Conservation (phyloP, 2,113 vertebrate species). For the Tautogolabrus adspersus region DNA sequence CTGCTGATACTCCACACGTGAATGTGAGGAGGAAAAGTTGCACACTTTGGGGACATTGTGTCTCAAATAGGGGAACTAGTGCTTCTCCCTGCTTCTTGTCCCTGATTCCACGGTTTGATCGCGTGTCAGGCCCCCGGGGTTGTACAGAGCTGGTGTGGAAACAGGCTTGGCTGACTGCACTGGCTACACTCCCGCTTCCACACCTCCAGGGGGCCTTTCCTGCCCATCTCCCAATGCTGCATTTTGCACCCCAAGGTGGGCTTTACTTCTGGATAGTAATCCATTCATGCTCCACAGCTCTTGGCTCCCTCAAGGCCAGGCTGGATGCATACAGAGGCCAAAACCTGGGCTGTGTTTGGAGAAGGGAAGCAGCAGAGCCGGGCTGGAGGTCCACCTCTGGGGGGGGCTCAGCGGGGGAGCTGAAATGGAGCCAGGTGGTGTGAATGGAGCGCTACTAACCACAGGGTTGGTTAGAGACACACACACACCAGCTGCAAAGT, state of each 20-base stretch:
- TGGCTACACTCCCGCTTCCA: constrained; percentile 50
- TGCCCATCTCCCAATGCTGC: constrained; percentile 35
- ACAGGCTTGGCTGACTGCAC: constrained; percentile 70
- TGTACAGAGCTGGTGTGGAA: constrained; percentile 58
- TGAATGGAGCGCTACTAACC: constrained; percentile 67
- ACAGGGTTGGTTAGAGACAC: constrained; percentile 45
- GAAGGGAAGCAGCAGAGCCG: constrained; percentile 44
- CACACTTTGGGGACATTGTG: constrained; percentile 34
- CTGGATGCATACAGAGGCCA: constrained; percentile 45
- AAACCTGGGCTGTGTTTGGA: constrained; percentile 33
- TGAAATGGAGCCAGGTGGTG: constrained; percentile 63
- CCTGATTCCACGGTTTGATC: constrained; percentile 66
- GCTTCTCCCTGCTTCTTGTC: constrained; percentile 51
- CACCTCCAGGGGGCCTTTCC: constrained; percentile 60
- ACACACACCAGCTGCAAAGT: constrained; percentile 15
- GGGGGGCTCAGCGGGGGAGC: constrained; percentile 48
- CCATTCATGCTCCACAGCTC: constrained; percentile 58
- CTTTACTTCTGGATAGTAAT: constrained; percentile 74
- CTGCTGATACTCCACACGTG: constrained; percentile 40
- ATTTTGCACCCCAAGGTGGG: constrained; percentile 74
- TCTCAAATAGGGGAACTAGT: constrained; percentile 30
- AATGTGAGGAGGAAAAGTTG: constrained; percentile 46
- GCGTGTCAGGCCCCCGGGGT: constrained; percentile 47
- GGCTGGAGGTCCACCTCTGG: constrained; percentile 53
- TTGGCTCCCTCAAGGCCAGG: constrained; percentile 45